Conservation (phyloP, 1,140 invertebrate genomes). For the Dreissena rostriformis region DNA sequence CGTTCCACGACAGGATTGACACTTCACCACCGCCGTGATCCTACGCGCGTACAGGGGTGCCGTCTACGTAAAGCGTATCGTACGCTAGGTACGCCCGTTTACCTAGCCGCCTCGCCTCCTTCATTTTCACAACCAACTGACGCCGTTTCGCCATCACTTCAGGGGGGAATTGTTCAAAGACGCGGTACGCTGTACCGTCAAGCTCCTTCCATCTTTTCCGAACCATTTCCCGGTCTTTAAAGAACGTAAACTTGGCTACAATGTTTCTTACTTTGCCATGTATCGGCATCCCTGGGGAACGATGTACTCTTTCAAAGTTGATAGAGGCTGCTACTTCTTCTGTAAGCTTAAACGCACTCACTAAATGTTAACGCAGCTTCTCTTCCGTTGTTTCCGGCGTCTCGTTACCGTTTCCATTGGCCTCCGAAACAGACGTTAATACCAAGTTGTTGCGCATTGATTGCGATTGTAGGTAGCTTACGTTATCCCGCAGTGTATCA, state of each 20-base stretch:
- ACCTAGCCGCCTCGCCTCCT: neutral
- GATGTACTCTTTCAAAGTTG: neutral
- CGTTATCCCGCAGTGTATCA: conserved; percentile 2
- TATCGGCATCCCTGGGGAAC: neutral
- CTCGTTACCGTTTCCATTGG: too few relatives aligned
- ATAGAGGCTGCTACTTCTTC: neutral
- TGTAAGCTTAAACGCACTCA: too few relatives aligned
- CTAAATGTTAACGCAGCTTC: too few relatives aligned
- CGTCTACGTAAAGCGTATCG: too few relatives aligned
- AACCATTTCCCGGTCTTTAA: conserved; percentile 2
- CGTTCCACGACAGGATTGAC: too few relatives aligned
- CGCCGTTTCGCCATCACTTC: neutral
- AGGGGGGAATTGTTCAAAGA: neutral
- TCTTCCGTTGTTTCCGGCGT: too few relatives aligned
- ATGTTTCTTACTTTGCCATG: neutral
- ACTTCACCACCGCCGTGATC: too few relatives aligned
- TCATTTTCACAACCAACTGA: neutral
- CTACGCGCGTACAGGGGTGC: too few relatives aligned
- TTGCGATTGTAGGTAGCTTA: conserved; percentile 7
- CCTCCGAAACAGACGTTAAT: neutral
- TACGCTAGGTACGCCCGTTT: neutral
- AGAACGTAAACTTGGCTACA: neutral
- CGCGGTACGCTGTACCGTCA: neutral
- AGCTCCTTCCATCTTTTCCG: neutral
- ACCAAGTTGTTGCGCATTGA: neutral